Conservation (phyloP, 2,888 invertebrate species). For the Griposia aprilina region DNA sequence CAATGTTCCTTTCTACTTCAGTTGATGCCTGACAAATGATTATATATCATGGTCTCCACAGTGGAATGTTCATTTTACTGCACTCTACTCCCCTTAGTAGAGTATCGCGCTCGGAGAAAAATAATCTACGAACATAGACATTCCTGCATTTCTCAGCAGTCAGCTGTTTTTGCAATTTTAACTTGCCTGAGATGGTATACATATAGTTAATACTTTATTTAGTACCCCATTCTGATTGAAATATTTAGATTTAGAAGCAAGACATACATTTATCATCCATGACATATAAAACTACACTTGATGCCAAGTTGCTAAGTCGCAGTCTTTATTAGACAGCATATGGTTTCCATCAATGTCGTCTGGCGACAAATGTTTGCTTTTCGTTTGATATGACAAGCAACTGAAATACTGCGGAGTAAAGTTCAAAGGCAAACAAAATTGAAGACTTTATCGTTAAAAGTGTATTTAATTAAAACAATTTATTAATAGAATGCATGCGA, state of each 20-base stretch:
- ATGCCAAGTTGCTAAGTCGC: slow-evolving; percentile 23
- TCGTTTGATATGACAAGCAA: slow-evolving; percentile 59
- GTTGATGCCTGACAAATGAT: not conserved
- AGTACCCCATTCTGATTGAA: not conserved
- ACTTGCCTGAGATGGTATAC: not conserved
- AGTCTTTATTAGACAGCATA: slow-evolving; percentile 31
- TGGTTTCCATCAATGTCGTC: slow-evolving; percentile 44
- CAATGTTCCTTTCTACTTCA: not conserved
- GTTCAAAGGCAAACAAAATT: slow-evolving; percentile 44
- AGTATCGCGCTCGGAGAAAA: not conserved
- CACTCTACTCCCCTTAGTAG: not conserved
- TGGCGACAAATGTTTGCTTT: slow-evolving; percentile 30
- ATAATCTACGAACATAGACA: not conserved
- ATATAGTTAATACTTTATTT: not conserved
- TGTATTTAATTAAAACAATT: slow-evolving; percentile 33
- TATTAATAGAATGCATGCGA: slow-evolving; percentile 6
- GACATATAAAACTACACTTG: slow-evolving; percentile 21
- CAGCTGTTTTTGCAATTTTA: not conserved
- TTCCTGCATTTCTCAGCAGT: not conserved
- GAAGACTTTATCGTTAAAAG: slow-evolving; percentile 19
- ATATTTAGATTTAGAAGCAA: not conserved
- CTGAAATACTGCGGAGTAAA: slow-evolving; percentile 32
- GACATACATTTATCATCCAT: slow-evolving; percentile 17
- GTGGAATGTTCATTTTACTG: not conserved
- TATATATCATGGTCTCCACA: not conserved